Evolutionary conservation across 2,113 vertebrate species (phyloP).

Genomic region (Casuarius casuarius): DNA sequence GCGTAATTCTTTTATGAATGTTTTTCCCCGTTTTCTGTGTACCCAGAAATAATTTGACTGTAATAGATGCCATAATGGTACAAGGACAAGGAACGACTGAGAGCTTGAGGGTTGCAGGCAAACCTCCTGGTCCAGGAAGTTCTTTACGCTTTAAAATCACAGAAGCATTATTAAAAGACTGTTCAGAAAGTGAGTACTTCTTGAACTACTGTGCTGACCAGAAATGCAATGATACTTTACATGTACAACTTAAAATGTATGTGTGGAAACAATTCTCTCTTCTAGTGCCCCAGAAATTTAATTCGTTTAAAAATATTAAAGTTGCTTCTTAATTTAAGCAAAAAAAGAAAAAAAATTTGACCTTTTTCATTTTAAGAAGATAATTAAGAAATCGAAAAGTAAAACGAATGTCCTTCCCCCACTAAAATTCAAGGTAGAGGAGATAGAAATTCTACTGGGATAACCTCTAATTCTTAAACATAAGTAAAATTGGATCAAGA

Average conservation of each 20-base stretch:
- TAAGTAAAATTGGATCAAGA: not conserved
- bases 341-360: not conserved
- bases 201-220: not conserved
- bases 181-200: conserved; percentile 91
- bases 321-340: not conserved
- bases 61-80: conserved; percentile 90
- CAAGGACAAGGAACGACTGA: conserved; percentile 93
- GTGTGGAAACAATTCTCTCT: not conserved
- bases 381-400: not conserved
- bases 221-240: not conserved
- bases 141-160: conserved; percentile 98
- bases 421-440: not conserved
- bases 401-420: not conserved
- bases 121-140: conserved; percentile 88
- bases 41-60: conserved; percentile 94
- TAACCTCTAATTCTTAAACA: not conserved
- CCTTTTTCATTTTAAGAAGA: not conserved
- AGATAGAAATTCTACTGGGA: not conserved
- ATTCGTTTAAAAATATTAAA: not conserved
- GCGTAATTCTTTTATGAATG: not conserved
- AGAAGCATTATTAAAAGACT: conserved; percentile 93
- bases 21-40: conserved; percentile 5
- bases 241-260: not conserved
- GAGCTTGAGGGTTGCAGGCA: conserved; percentile 90
- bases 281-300: not conserved